phyloP scores from a whole-genome alignment of 2,113 vertebrate genomes.

The Amblyornis subalaris region DNA sequence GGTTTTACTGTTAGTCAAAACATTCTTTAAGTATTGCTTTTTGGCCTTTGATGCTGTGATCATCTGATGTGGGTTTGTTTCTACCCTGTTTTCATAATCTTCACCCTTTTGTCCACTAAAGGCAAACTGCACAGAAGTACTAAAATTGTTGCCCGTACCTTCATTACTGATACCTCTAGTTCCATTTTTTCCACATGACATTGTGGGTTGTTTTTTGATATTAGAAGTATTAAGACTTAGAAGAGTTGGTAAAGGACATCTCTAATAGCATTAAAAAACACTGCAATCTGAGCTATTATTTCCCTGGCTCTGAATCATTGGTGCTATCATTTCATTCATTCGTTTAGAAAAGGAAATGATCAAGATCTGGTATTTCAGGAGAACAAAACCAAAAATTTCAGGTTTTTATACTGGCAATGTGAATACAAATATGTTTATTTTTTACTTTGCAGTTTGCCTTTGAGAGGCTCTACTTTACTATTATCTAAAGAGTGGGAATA shows the following conservation, averaged over 20 bases:
- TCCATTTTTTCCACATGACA: background rate
- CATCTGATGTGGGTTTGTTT: constrained; percentile 33
- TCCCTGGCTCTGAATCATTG: background rate
- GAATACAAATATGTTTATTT: constrained; percentile 5
- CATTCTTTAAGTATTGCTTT: constrained; percentile 25
- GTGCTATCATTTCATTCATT: background rate
- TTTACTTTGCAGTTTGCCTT: constrained; percentile 65
- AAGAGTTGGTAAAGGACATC: background rate
- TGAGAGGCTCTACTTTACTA: constrained; percentile 58
- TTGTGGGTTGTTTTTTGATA: background rate
- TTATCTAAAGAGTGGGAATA: constrained; percentile 62
- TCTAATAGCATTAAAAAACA: background rate
- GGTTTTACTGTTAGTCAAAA: background rate
- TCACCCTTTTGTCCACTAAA: constrained; percentile 48
- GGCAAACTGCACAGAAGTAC: constrained; percentile 55
- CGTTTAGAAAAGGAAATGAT: background rate
- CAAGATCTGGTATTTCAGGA: background rate
- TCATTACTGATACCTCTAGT: background rate
- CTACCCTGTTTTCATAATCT: constrained; percentile 51
- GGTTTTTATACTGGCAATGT: background rate
- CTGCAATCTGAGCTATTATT: background rate
- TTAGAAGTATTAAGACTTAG: background rate
- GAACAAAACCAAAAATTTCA: background rate
- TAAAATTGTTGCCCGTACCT: background rate
- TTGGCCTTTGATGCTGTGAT: constrained; percentile 35